Evolutionary conservation across 2,888 invertebrate species (phyloP).

Genomic region (Kuschelorhynchus macadamiae): DNA sequence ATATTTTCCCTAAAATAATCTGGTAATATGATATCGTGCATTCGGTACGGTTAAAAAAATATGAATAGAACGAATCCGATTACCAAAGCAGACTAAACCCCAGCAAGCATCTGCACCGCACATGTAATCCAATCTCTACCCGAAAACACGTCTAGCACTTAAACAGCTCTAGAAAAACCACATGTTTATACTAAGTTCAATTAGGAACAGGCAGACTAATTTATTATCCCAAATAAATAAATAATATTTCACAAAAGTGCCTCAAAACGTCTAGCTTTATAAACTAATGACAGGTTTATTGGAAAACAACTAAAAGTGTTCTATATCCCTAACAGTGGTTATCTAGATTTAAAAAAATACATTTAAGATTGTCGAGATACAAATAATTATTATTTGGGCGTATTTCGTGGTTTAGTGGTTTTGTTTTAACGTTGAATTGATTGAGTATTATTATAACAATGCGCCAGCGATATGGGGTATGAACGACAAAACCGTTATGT

Average conservation of each 20-base stretch:
- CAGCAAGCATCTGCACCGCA: slow-evolving; percentile 58
- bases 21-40: slow-evolving; percentile 17
- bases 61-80: slow-evolving; percentile 24
- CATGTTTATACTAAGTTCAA: slow-evolving; percentile 59
- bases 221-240: slow-evolving; percentile 58
- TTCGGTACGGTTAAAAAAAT: slow-evolving; percentile 21
- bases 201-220: slow-evolving; percentile 57
- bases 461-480: too few relatives aligned
- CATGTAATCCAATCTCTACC: slow-evolving; percentile 57
- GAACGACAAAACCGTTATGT: too few relatives aligned
- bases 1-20: slow-evolving; percentile 26
- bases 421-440: too few relatives aligned
- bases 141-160: slow-evolving; percentile 55
- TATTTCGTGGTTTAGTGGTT: too few relatives aligned
- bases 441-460: too few relatives aligned
- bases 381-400: slow-evolving; percentile 10
- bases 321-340: slow-evolving; percentile 40
- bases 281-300: slow-evolving; percentile 55
- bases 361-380: slow-evolving; percentile 21
- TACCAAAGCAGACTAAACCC: slow-evolving; percentile 28
- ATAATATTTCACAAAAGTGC: slow-evolving; percentile 52
- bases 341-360: slow-evolving; percentile 24
- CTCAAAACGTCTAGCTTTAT: slow-evolving; percentile 49
- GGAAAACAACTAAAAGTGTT: slow-evolving; percentile 39
- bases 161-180: slow-evolving; percentile 60